phyloP scores from a whole-genome alignment of 2,888 invertebrate species.

The Amiota communis region DNA sequence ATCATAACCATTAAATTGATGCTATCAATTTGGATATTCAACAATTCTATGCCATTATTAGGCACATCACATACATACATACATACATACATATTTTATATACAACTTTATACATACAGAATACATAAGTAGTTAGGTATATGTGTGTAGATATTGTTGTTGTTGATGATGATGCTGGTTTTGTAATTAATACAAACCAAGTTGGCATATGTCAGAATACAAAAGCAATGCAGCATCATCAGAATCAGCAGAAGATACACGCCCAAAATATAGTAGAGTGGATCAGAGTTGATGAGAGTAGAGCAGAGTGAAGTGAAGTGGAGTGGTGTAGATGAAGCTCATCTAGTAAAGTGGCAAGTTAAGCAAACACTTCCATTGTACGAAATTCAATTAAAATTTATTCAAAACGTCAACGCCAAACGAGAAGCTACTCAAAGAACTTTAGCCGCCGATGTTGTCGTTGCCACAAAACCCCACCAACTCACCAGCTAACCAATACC shows the following conservation, averaged over 20 bases:
- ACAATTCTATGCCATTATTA: conserved; percentile 20
- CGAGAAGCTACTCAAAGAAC: conserved; percentile 41
- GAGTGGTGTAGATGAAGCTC: conserved; percentile 49
- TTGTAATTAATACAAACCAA: conserved; percentile 23
- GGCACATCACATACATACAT: conserved; percentile 23
- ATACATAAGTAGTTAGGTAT: conserved; percentile 1
- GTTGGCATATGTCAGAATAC: background rate
- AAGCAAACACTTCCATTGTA: conserved; percentile 71
- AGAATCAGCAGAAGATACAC: too few species aligned
- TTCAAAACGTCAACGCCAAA: conserved; percentile 71
- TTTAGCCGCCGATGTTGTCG: conserved; percentile 45
- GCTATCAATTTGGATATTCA: conserved; percentile 14
- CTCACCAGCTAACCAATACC: conserved; percentile 17
- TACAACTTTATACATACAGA: background rate
- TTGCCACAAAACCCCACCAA: conserved; percentile 33
- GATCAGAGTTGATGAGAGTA: too few species aligned
- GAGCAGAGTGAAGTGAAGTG: conserved; percentile 1
- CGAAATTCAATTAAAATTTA: conserved; percentile 71
- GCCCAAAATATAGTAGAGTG: too few species aligned
- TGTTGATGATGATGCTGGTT: background rate
- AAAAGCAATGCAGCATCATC: conserved; percentile 7
- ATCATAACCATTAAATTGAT: conserved; percentile 9
- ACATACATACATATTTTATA: background rate
- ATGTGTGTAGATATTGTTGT: background rate
- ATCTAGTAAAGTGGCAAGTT: conserved; percentile 71